Base-by-base conservation (phyloP, 92 coral and sea anemone species). In the Metridium senile region DNA sequence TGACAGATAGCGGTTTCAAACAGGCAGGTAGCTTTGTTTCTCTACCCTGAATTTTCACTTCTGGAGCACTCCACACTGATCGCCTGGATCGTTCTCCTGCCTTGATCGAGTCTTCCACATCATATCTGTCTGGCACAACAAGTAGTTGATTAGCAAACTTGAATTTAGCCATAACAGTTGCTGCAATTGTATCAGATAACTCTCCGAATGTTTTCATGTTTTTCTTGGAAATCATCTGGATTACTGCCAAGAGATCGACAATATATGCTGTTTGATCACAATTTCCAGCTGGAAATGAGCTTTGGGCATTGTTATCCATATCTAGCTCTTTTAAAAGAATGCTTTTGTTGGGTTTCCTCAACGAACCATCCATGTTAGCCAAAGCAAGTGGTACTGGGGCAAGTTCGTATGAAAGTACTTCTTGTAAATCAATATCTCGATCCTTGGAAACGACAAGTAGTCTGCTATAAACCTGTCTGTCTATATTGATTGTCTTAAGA, bases 71-170 rank as follows among this genome's bases (percentile, higher is more conserved):
- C 61, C 71, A 56, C 62, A 6, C 25, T 11, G 73, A 63, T 61
- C 84, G 39, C 62, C 78, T 26, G 31, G 54, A 80, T 58, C 84
- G 34, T 78, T 78, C 75, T 52, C 76, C 75, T 18, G 68, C 51
- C 53, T 54, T 78, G 31, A 78, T 74, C 0, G 78, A 74, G 17
- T 57, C 53, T 26, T 20, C 52, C 22, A 72, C 16, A 57, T 74
- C 78, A 74, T 74, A 74, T 8, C 66, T 0, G 31, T 72, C 77
- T 17, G 66, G 66, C 46, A 72, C 66, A 20, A 72, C 77, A 56
- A 52, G 66, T 26, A 72, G 66, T 53, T 70, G 74, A 2, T 10
- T 6, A 11, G 74, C 74, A 49, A 70, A 47, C 1, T 20, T 10
- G 9, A 70, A 70, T 45, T 70, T 71, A 11, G 62, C 63, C 75